Percentiles rank a stretch among this genome's conserved stretches.
These are phyloP conservation scores for Stenodema calcarata DNA, from an alignment of 2,888 invertebrate genomes.

Conservation along the genomic window DNA sequence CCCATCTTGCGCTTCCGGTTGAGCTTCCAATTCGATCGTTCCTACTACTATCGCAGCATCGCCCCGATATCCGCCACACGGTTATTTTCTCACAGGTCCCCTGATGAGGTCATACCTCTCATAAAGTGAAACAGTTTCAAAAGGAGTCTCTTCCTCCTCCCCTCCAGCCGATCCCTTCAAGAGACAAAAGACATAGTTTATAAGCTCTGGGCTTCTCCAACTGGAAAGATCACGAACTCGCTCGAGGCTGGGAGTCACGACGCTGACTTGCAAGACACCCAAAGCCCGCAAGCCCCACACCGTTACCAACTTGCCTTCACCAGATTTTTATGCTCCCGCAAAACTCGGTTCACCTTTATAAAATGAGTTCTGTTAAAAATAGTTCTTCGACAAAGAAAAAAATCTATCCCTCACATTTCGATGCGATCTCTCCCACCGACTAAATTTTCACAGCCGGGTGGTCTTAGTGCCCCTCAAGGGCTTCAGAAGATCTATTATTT, in stretches of 20 bases:
- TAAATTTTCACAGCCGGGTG: not conserved
- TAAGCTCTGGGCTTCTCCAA: not conserved
- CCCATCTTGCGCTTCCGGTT: too few species aligned
- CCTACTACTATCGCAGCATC: too few species aligned
- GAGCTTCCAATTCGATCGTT: too few species aligned
- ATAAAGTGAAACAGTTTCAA: not conserved
- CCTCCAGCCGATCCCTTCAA: not conserved
- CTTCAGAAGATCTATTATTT: not conserved
- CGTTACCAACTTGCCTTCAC: not conserved
- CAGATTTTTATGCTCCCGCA: not conserved
- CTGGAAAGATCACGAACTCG: slow-evolving; percentile 16
- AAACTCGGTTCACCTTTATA: not conserved
- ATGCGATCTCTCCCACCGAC: not conserved
- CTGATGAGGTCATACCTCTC: not conserved
- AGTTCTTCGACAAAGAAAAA: too few species aligned
- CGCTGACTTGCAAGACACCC: not conserved
- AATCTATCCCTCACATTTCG: not conserved
- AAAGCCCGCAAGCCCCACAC: not conserved
- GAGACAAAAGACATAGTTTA: not conserved
- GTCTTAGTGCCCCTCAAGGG: not conserved
- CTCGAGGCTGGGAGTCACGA: slow-evolving; percentile 3
- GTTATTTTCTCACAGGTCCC: not conserved
- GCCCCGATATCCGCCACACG: not conserved
- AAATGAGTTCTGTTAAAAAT: not conserved
- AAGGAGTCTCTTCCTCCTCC: not conserved